These are phyloP conservation scores for Lithosia quadra DNA, from an alignment of 2,888 invertebrate species.

Conservation along the genomic window DNA sequence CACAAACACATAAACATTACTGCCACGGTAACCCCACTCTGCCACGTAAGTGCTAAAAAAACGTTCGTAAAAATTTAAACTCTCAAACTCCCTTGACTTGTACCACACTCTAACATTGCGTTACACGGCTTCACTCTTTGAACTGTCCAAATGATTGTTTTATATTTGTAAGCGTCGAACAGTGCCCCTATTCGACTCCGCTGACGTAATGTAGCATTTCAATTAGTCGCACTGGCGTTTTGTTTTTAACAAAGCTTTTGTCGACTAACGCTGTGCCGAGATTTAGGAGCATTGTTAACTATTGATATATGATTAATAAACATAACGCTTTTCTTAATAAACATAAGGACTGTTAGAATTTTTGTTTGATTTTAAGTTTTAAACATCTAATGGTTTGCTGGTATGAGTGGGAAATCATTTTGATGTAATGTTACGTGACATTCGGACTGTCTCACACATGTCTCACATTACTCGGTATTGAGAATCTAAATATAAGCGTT, in stretches of 20 bases:
- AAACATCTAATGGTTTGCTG: neutral
- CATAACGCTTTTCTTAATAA: conserved; percentile 51
- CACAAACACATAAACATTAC: too few relatives aligned
- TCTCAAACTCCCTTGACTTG: conserved; percentile 38
- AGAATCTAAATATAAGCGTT: neutral
- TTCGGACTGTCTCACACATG: too few relatives aligned
- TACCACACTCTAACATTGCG: conserved; percentile 65
- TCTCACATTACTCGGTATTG: neutral
- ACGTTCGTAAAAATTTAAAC: neutral
- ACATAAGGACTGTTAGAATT: conserved; percentile 13
- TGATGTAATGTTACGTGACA: neutral
- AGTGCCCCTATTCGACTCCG: conserved; percentile 74
- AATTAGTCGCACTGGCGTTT: conserved; percentile 78
- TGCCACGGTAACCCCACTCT: too few relatives aligned
- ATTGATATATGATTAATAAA: conserved; percentile 43
- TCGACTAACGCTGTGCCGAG: conserved; percentile 62
- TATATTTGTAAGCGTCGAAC: conserved; percentile 83
- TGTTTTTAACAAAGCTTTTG: conserved; percentile 75
- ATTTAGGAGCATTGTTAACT: conserved; percentile 62
- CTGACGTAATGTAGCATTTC: conserved; percentile 83
- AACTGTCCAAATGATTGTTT: conserved; percentile 86
- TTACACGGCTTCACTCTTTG: conserved; percentile 80
- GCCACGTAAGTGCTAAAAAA: too few relatives aligned
- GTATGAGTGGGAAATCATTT: neutral
- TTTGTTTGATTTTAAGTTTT: neutral